Conservation (phyloP, 2,797 vertebrate species). For the Psittacula derbiana region DNA sequence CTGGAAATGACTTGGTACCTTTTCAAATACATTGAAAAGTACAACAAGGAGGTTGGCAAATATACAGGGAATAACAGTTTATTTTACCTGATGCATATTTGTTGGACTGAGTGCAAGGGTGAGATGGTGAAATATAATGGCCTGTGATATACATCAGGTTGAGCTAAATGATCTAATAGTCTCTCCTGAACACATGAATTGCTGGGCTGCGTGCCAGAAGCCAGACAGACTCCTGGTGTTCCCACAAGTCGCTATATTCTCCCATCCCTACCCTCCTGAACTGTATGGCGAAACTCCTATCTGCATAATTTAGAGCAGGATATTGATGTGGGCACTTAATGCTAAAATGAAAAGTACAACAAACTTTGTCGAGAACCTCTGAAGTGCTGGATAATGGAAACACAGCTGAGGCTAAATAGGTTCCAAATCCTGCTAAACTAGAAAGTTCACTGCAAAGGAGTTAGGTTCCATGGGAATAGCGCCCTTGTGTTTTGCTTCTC, state of each 20-base stretch:
- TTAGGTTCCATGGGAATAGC: not conserved
- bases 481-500: not conserved
- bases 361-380: not conserved
- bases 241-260: not conserved
- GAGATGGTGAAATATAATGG: constrained; percentile 5
- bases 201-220: constrained; percentile 36
- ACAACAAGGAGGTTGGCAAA: not conserved
- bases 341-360: not conserved
- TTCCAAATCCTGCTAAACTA: not conserved
- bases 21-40: not conserved
- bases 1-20: constrained; percentile 13
- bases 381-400: not conserved
- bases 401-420: not conserved
- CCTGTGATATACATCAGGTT: constrained; percentile 6
- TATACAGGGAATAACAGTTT: not conserved
- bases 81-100: constrained; percentile 18
- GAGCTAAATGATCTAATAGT: constrained; percentile 14
- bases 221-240: constrained; percentile 25
- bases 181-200: not conserved
- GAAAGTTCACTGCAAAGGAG: not conserved
- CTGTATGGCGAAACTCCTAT: not conserved
- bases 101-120: not conserved
- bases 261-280: not conserved
- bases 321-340: not conserved
- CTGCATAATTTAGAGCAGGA: not conserved